Evolutionary conservation across 2,797 vertebrate species (phyloP).

Genomic region (Astyanax mexicanus): DNA sequence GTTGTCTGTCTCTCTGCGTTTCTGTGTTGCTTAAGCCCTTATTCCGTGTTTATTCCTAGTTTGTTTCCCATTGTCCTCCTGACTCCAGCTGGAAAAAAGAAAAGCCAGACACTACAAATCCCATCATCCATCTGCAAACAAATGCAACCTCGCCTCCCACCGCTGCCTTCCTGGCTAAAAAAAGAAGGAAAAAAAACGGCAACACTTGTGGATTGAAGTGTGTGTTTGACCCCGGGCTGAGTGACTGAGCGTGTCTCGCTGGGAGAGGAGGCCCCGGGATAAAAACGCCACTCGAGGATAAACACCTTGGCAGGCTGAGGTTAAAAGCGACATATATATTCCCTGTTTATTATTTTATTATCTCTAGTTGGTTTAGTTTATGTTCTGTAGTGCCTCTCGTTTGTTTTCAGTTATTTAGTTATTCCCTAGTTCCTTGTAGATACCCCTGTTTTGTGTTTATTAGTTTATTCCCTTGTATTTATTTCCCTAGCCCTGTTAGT

Average conservation of each 20-base stretch:
- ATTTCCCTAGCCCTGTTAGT: too few species aligned
- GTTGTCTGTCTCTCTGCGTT: too few species aligned
- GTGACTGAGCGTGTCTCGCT: slow-evolving; percentile 29
- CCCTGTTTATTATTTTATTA: too few species aligned
- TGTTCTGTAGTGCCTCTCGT: too few species aligned
- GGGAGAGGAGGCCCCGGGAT: slow-evolving; percentile 42
- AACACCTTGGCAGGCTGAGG: slow-evolving; percentile 41
- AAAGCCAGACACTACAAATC: slow-evolving; percentile 55
- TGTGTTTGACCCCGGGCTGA: slow-evolving; percentile 71
- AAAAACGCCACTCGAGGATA: slow-evolving; percentile 55
- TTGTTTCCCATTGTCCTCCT: slow-evolving; percentile 44
- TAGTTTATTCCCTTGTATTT: too few species aligned
- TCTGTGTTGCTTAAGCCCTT: too few species aligned
- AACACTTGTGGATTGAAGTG: slow-evolving; percentile 70
- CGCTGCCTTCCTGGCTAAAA: slow-evolving; percentile 57
- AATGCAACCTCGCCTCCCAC: slow-evolving; percentile 52
- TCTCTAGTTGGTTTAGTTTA: too few species aligned
- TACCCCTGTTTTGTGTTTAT: too few species aligned
- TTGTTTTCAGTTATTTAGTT: too few species aligned
- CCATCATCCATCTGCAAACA: slow-evolving; percentile 65
- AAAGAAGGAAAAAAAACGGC: slow-evolving; percentile 43
- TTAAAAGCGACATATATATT: too few species aligned
- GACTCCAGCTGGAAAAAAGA: slow-evolving; percentile 36
- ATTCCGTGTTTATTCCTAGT: too few species aligned
- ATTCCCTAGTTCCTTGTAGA: too few species aligned